Conservation (phyloP, 1,140 invertebrate species). For the Drosophila eugracilis region DNA sequence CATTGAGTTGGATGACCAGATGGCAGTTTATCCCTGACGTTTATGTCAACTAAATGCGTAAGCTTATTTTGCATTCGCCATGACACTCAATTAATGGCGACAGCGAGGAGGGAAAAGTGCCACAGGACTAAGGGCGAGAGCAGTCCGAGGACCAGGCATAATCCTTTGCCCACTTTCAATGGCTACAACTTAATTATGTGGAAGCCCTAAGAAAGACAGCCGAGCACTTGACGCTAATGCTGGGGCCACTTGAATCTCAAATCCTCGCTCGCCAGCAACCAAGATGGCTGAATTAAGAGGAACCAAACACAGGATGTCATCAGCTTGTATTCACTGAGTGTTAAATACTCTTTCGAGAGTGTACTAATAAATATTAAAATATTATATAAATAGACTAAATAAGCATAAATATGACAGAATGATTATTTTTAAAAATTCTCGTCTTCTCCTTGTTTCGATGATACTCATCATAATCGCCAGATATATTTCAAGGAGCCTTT, state of each 20-base stretch:
- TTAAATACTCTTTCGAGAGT: not conserved
- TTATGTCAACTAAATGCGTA: slow-evolving; percentile 51
- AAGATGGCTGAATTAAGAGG: slow-evolving; percentile 14
- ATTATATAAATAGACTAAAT: no score
- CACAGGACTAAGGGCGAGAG: not conserved
- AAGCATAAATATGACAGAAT: no score
- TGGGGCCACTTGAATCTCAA: slow-evolving; percentile 44
- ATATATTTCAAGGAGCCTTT: not conserved
- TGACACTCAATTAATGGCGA: slow-evolving; percentile 68
- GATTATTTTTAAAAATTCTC: no score
- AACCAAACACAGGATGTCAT: slow-evolving; percentile 1
- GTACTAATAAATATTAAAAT: not conserved
- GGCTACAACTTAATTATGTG: slow-evolving; percentile 59
- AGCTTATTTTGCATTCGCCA: slow-evolving; percentile 64
- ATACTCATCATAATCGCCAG: not conserved
- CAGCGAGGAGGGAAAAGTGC: slow-evolving; percentile 4
- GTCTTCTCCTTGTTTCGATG: not conserved
- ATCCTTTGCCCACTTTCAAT: slow-evolving; percentile 46
- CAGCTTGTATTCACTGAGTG: not conserved
- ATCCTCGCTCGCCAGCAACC: slow-evolving; percentile 18
- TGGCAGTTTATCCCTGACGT: slow-evolving; percentile 45
- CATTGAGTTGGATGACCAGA: slow-evolving; percentile 25
- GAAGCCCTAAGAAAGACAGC: slow-evolving; percentile 44
- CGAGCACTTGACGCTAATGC: slow-evolving; percentile 50
- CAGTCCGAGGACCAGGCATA: slow-evolving; percentile 16